phyloP scores from a whole-genome alignment of 2,888 invertebrate genomes.

The Allophyes oxyacanthae region DNA sequence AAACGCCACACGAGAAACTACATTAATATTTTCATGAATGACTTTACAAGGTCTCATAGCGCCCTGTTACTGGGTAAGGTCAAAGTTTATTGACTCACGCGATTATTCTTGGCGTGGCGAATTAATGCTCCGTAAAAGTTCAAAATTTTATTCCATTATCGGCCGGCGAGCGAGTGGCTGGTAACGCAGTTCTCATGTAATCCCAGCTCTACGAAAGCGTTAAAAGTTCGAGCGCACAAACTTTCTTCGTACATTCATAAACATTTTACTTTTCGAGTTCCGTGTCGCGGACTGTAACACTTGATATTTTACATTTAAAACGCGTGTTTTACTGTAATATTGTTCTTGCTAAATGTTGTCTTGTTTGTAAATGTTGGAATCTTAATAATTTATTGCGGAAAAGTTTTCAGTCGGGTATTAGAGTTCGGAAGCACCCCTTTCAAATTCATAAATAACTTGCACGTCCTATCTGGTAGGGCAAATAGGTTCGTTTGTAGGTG shows the following conservation, averaged over 20 bases:
- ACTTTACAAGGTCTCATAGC: conserved; percentile 14
- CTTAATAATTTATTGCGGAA: conserved; percentile 44
- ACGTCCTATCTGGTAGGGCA: not conserved
- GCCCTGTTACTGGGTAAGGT: conserved; percentile 31
- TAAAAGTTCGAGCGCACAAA: conserved; percentile 76
- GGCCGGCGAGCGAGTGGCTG: conserved; percentile 66
- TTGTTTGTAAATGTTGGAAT: conserved; percentile 29
- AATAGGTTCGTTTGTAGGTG: conserved; percentile 6
- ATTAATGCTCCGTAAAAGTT: conserved; percentile 71
- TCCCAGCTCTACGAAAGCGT: conserved; percentile 76
- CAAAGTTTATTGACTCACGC: conserved; percentile 50
- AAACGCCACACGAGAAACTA: conserved; percentile 12
- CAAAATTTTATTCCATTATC: conserved; percentile 80
- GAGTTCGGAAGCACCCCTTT: conserved; percentile 34
- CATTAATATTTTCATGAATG: conserved; percentile 17
- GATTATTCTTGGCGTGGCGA: conserved; percentile 55
- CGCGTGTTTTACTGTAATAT: conserved; percentile 54
- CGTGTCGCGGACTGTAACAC: conserved; percentile 60
- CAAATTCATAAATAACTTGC: conserved; percentile 19
- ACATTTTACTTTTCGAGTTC: conserved; percentile 78
- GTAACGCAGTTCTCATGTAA: conserved; percentile 86
- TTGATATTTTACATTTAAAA: conserved; percentile 75
- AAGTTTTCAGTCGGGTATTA: conserved; percentile 42
- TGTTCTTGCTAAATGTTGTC: conserved; percentile 36
- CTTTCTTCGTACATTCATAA: conserved; percentile 84